Evolutionary conservation across 1,140 invertebrate species (phyloP).

Genomic region (Drosophila elegans): DNA sequence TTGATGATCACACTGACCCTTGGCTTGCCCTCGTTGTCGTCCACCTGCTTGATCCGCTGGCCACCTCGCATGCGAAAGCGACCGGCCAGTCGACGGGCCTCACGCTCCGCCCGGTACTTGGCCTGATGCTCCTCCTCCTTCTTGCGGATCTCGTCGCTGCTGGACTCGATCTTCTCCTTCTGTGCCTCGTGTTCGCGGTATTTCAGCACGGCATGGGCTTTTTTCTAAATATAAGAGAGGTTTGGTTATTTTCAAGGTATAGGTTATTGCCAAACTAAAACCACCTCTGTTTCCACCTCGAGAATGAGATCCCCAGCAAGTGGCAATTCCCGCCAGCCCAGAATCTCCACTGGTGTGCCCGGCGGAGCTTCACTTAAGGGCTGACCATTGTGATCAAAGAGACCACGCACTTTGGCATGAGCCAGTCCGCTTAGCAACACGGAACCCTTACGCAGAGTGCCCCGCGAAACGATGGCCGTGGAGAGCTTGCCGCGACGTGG

Average conservation of each 20-base stretch:
- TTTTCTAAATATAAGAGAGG: conserved; percentile 85
- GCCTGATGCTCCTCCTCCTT: conserved; percentile 89
- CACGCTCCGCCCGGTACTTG: conserved; percentile 89
- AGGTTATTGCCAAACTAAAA: neutral
- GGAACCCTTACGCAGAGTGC: conserved; percentile 93
- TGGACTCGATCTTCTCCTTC: conserved; percentile 87
- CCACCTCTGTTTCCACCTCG: conserved; percentile 91
- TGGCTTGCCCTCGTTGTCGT: conserved; percentile 84
- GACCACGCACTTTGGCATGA: conserved; percentile 93
- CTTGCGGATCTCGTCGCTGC: conserved; percentile 88
- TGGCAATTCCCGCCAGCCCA: conserved; percentile 95
- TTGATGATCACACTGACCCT: conserved; percentile 88
- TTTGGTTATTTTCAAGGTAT: neutral
- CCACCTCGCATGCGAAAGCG: conserved; percentile 85
- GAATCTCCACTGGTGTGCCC: conserved; percentile 92
- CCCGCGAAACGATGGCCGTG: conserved; percentile 95
- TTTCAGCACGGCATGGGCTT: conserved; percentile 89
- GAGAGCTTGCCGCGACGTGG: conserved; percentile 91
- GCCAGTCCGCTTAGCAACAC: conserved; percentile 93
- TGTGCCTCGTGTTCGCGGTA: conserved; percentile 87
- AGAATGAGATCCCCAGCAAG: conserved; percentile 94
- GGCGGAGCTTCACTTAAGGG: conserved; percentile 90
- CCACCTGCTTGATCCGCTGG: conserved; percentile 86
- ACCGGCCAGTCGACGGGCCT: conserved; percentile 87
- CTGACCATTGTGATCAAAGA: conserved; percentile 92